These are phyloP conservation scores for Carposina sasakii DNA, from an alignment of 1,140 invertebrate genomes.

Conservation along the genomic window DNA sequence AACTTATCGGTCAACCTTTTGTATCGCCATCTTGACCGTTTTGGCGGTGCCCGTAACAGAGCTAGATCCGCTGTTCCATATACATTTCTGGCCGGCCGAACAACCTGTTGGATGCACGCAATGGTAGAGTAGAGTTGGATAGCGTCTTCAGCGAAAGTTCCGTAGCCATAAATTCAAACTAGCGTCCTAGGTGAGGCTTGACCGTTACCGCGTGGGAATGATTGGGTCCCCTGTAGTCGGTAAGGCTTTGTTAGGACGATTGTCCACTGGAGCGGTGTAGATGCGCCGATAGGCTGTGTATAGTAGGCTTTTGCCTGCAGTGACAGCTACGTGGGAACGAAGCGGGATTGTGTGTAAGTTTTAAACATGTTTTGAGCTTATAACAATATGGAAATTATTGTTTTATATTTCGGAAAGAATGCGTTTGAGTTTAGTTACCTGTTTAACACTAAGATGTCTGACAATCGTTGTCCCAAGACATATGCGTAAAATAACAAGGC, in stretches of 20 bases:
- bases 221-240: constrained; percentile 51
- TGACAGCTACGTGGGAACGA: constrained; percentile 66
- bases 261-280: constrained; percentile 64
- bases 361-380: too few species aligned
- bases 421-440: too few species aligned
- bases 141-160: constrained; percentile 28
- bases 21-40: constrained; percentile 54
- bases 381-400: too few species aligned
- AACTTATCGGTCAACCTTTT: constrained; percentile 68
- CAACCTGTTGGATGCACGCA: constrained; percentile 29
- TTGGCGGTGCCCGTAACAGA: constrained; percentile 24
- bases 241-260: constrained; percentile 68
- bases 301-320: constrained; percentile 37
- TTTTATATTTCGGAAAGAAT: too few species aligned
- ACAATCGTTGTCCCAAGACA: too few species aligned
- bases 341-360: constrained; percentile 31
- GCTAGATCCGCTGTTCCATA: constrained; percentile 30
- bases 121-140: constrained; percentile 39
- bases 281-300: constrained; percentile 58
- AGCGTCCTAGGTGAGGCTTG: constrained; percentile 47
- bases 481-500: too few species aligned
- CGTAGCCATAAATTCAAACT: constrained; percentile 52
- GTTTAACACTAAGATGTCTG: too few species aligned
- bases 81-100: constrained; percentile 42
- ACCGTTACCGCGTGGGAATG: constrained; percentile 71